Evolutionary conservation across 2,113 vertebrate species (phyloP), one percentile per base, ranked within the genome.

Genomic region (Manacus vitellinus): DNA sequence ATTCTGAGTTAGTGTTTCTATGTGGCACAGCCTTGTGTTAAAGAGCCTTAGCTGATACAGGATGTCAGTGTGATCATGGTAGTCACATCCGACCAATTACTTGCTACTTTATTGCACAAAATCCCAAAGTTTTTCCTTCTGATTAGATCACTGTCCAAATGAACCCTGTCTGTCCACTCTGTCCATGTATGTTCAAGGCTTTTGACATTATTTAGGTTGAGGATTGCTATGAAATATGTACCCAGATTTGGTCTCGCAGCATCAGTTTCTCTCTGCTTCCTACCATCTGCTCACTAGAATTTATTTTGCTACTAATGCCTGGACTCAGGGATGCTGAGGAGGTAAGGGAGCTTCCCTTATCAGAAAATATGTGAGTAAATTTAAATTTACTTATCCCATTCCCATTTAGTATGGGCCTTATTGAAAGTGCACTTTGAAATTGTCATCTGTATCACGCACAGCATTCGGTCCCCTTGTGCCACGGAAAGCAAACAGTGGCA

Each of bases 401-500:
- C 80, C 71, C 47, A 14, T 91, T 93, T 89, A 87, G 76, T 68
- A 30, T 76, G 71, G 47, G 15, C 74, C 27, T 91, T 71, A 28
- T 18, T 7, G 11, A 66, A 89, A 39, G 33, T 39, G 24, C 14
- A 2, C 43, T 56, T 63, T n/a, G 74, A 83, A 66, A 62, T 71
- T 79, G 35, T 30, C 58, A 24, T 46, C 58, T 52, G 1, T 58
- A 0, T 96, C 94, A 88, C 2, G 4, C 83, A 23, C 86, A 85
- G 65, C 88, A 74, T 95, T 97, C 73, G 37, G 97, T 97, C 96
- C 71, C 72, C 93, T 97, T 93, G 43, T 75, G 96, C 88, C 88
- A 90, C 94, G 89, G 96, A 97, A 95, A 94, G 96, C 92, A 96
- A 97, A 94, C 25, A 96, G 93, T 96, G 88, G 94, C 89, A 96